phyloP scores from a whole-genome alignment of 1,140 invertebrate species.

The Campodea augens region DNA sequence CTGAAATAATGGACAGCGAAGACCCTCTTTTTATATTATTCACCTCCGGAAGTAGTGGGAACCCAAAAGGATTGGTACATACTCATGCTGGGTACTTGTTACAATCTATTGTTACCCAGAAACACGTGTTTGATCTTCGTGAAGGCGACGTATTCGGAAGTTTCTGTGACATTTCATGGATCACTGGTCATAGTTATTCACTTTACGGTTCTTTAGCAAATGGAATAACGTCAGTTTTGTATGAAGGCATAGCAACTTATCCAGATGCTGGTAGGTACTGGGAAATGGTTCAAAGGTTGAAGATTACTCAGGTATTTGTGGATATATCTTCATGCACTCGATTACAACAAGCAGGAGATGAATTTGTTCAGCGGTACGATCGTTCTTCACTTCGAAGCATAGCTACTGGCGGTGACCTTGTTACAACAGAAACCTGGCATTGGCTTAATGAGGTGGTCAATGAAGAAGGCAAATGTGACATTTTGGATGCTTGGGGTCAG shows the following conservation, averaged over 20 bases:
- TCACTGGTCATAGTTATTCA: slow-evolving; percentile 35
- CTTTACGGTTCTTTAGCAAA: slow-evolving; percentile 35
- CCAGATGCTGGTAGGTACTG: slow-evolving; percentile 35
- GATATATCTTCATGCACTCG: slow-evolving; percentile 33
- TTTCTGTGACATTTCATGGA: slow-evolving; percentile 37
- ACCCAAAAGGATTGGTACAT: slow-evolving; percentile 34
- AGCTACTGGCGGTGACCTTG: slow-evolving; percentile 34
- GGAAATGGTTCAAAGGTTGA: slow-evolving; percentile 30
- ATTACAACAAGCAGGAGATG: slow-evolving; percentile 25
- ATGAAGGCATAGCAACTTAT: slow-evolving; percentile 34
- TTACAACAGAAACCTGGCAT: slow-evolving; percentile 34
- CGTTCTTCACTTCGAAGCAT: slow-evolving; percentile 27
- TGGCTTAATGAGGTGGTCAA: slow-evolving; percentile 33
- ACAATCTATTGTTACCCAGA: slow-evolving; percentile 28
- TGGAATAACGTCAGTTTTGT: slow-evolving; percentile 32
- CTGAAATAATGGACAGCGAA: slow-evolving; percentile 28
- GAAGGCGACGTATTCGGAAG: slow-evolving; percentile 31
- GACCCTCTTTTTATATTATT: slow-evolving; percentile 35
- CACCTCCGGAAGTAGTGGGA: slow-evolving; percentile 34
- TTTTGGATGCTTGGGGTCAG: slow-evolving; percentile 50
- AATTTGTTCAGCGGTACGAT: slow-evolving; percentile 27
- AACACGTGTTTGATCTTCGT: slow-evolving; percentile 30
- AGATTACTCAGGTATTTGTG: slow-evolving; percentile 31
- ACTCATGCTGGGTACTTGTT: slow-evolving; percentile 32
- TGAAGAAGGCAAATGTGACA: slow-evolving; percentile 28